These are phyloP conservation scores for Phycodurus eques DNA, from an alignment of 2,113 vertebrate genomes.

Conservation along the genomic window DNA sequence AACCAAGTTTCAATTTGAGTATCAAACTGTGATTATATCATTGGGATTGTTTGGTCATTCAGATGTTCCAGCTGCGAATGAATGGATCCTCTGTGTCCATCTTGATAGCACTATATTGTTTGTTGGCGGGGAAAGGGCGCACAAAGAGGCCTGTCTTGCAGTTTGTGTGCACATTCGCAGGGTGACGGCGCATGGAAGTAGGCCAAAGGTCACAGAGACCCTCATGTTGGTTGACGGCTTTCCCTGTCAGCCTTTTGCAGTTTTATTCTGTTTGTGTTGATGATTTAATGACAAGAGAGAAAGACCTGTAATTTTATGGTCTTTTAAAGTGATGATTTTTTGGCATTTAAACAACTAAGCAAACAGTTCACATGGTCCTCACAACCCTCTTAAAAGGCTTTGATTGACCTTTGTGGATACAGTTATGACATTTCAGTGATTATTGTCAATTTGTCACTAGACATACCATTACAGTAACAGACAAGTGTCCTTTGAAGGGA, in stretches of 20 bases:
- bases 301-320: not conserved
- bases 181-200: constrained; percentile 46
- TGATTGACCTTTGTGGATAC: not conserved
- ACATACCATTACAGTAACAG: not conserved
- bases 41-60: constrained; percentile 28
- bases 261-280: constrained; percentile 14
- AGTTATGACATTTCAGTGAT: not conserved
- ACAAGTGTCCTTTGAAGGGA: not conserved
- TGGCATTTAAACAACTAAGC: not conserved
- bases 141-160: constrained; percentile 57
- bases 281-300: not conserved
- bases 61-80: constrained; percentile 40
- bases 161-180: constrained; percentile 38
- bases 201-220: constrained; percentile 54
- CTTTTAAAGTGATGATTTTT: not conserved
- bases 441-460: not conserved
- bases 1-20: not conserved
- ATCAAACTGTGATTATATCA: constrained; percentile 14
- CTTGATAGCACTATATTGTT: constrained; percentile 57
- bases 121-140: constrained; percentile 35
- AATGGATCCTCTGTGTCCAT: constrained; percentile 51
- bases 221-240: constrained; percentile 32
- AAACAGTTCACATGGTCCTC: not conserved
- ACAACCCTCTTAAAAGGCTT: not conserved
- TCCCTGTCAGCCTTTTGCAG: constrained; percentile 11